These are phyloP conservation scores for Ditula angustiorana DNA, from an alignment of 2,888 invertebrate species.

Conservation along the genomic window DNA sequence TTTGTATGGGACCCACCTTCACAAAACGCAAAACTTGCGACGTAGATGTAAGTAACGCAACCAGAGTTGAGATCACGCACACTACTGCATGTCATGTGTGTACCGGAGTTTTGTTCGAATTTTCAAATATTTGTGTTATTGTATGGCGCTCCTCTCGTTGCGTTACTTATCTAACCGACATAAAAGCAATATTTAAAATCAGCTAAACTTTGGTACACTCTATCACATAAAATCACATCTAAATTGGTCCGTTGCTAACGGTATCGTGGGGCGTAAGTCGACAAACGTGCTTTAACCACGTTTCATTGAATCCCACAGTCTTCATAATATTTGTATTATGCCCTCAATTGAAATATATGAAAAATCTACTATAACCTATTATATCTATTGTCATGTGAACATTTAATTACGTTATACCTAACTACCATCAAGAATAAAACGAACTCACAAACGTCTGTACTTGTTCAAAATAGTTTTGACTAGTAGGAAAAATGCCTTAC, in stretches of 20 bases:
- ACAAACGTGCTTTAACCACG: slow-evolving; percentile 1
- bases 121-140: too few species aligned
- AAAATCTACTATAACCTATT: slow-evolving; percentile 41
- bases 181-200: slow-evolving; percentile 18
- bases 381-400: slow-evolving; percentile 50
- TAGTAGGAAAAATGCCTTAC: slow-evolving; percentile 53
- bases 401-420: slow-evolving; percentile 39
- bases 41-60: too few species aligned
- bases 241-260: slow-evolving; percentile 33
- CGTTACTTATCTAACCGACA: background rate
- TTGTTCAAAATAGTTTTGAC: slow-evolving; percentile 49
- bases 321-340: slow-evolving; percentile 37
- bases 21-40: too few species aligned
- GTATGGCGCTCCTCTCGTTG: too few species aligned
- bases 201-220: slow-evolving; percentile 21
- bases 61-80: too few species aligned
- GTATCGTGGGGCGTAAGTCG: slow-evolving; percentile 22
- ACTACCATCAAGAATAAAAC: slow-evolving; percentile 17
- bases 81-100: too few species aligned
- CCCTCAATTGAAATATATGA: slow-evolving; percentile 32
- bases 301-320: slow-evolving; percentile 21
- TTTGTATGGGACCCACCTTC: too few species aligned
- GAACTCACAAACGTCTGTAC: slow-evolving; percentile 46
- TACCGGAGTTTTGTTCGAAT: too few species aligned
- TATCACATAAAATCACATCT: slow-evolving; percentile 38